Base-by-base conservation (phyloP, 2,797 vertebrate genomes). In the Bradypodion pumilum region DNA sequence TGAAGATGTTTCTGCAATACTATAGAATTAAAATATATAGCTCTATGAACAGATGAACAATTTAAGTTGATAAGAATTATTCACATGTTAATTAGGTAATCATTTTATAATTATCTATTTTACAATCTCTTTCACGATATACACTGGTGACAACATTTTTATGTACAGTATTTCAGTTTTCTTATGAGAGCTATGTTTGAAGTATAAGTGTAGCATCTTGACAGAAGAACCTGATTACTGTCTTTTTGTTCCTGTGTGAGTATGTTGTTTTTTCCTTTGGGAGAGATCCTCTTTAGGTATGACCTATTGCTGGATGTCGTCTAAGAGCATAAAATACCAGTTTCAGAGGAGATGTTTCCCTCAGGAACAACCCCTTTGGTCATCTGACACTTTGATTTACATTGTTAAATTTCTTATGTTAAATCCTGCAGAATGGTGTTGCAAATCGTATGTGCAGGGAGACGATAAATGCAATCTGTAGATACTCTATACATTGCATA, bases 71-170 rank as follows among this genome's bases (percentile, higher is more conserved):
- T 85, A 69, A 2, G 0, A 65, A 76, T 72, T 6, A 5, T n/a
- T 78, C 7, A 7, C 52, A 69, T 78, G 77, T n/a, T 73, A 86
- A 23, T 85, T 70, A 72, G n/a, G 62, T 85, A 76, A 85, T 88
- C 46, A 1, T 40, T 82, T 59, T 35, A 74, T 86, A 62, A 25
- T 56, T n/a, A 1, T 83, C 82, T 81, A 78, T 84, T 75, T 85
- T 86, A 13, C 4, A 52, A 1, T 2, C 21, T 78, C 84, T 88
- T 86, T 89, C 1, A 32, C 23, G 5, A 0, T 69, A 0, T 42
- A 81, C 23, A 12, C 88, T 88, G 49, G 80, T 35, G n/a, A 74
- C 35, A 49, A 5, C 1, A 0, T 52, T 27, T 77, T 63, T 42
- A n/a, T 5, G 25, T 8, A n/a, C n/a, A n/a, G n/a, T n/a, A 66